Evolutionary conservation across 1,140 invertebrate genomes (phyloP), one percentile per base, ranked within the genome.

Genomic region (Cyclina sinensis): DNA sequence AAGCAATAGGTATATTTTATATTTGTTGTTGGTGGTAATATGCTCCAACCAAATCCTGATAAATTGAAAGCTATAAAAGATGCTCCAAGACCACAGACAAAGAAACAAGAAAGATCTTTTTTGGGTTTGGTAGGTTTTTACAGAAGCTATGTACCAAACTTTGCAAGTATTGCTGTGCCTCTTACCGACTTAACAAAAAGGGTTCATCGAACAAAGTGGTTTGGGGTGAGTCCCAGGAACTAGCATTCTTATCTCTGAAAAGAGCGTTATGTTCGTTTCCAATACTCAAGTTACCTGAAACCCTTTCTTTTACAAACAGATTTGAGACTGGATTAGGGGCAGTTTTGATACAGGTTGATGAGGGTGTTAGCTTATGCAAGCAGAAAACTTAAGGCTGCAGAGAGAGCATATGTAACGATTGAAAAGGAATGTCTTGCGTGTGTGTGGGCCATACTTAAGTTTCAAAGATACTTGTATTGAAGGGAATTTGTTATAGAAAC

Each of bases 401-500:
- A 88, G 48, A 11, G 21, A 30, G 39, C 32, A 3, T 88, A 88
- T 74, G 24, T 70, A n/a, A 24, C 35, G 1, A 57, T 93, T n/a
- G 96, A 96, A 85, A 93, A 91, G 70, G 95, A 96, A 89, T 91
- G 84, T 54, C 81, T 95, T 30, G 95, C 95, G 14, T 86, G 95
- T 16, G 91, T 96, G 18, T 95, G 90, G 89, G 91, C 93, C 4
- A 82, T 96, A 9, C 85, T 94, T 43, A 94, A 95, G 68, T 96
- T 95, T 85, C 78, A 92, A 32, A 88, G 88, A 18, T 96, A 96
- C 89, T 12, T 83, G 7, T 78, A 83, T 84, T 65, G 80, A 21
- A 39, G 57, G 7, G 30, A 70, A 21, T 57, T 89, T 21, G 57
- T 24, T 0, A 32, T 91, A 35, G 86, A 85, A 57, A 86, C 88